Evolutionary conservation across 35 echinoderm and acorn worm species (phyloP).

Genomic region (Nesometra sesokonis): DNA sequence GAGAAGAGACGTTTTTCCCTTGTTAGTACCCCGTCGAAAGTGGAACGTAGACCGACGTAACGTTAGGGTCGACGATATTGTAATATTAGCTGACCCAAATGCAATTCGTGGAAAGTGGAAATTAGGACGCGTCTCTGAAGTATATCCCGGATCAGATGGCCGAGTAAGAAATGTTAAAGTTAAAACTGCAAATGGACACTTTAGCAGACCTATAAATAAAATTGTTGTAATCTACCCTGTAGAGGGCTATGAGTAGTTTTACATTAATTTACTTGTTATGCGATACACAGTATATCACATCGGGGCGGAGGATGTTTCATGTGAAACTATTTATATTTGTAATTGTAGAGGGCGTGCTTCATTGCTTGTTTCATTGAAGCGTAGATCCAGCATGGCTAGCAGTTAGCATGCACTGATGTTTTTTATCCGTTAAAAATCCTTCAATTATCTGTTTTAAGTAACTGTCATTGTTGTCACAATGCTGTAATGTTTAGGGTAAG

Average conservation of each 20-base stretch:
- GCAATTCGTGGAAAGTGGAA: slow-evolving; percentile 20
- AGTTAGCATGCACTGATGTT: too few species aligned
- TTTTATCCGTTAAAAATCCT: too few species aligned
- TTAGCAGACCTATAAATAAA: slow-evolving; percentile 25
- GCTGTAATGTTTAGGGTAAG: too few species aligned
- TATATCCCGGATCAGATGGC: slow-evolving; percentile 24
- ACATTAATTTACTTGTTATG: background rate
- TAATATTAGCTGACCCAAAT: slow-evolving; percentile 21
- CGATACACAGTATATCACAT: background rate
- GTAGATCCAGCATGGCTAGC: too few species aligned
- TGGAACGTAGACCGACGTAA: slow-evolving; percentile 32
- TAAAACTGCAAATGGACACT: background rate
- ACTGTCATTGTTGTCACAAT: too few species aligned
- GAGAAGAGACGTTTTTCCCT: slow-evolving; percentile 26
- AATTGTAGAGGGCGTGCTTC: too few species aligned
- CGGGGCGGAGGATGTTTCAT: slow-evolving; percentile 29
- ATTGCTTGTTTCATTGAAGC: too few species aligned
- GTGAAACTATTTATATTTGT: too few species aligned
- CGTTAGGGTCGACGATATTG: slow-evolving; percentile 20
- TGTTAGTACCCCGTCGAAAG: slow-evolving; percentile 23
- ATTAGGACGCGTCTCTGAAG: slow-evolving; percentile 8
- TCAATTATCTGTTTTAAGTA: too few species aligned
- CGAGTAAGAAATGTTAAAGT: slow-evolving; percentile 14
- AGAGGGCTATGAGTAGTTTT: slow-evolving; percentile 32
- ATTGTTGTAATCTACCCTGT: slow-evolving; percentile 31